Conservation (phyloP, 2,113 vertebrate genomes). For the Oreotrochilus melanogaster region DNA sequence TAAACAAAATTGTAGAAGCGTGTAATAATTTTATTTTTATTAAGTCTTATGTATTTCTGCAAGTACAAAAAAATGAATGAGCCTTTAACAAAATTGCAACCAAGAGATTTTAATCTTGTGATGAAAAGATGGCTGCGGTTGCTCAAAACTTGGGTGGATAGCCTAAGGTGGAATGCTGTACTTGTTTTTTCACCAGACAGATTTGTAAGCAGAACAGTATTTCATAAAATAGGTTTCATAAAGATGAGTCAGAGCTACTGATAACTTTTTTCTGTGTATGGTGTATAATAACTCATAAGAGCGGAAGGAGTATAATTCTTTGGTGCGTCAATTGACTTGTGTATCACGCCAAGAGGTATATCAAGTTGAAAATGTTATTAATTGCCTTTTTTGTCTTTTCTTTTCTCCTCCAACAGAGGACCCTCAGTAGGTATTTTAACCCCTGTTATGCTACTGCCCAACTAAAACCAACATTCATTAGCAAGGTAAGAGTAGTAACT, state of each 20-base stretch:
- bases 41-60: neutral
- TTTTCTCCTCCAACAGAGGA: conserved; percentile 82
- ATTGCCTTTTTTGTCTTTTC: neutral
- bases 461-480: conserved; percentile 95
- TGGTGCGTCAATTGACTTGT: neutral
- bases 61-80: no score
- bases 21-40: neutral
- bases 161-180: neutral
- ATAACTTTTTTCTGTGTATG: neutral
- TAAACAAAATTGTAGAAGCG: neutral
- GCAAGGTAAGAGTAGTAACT: conserved; percentile 87
- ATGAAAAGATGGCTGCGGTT: neutral
- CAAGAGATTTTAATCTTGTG: neutral
- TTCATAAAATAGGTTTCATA: neutral
- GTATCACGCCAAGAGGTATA: neutral
- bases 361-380: neutral
- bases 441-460: conserved; percentile 98
- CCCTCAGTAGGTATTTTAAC: conserved; percentile 95
- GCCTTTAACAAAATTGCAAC: neutral
- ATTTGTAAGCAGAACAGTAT: neutral
- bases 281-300: neutral
- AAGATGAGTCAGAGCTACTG: neutral
- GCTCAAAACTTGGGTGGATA: neutral
- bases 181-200: neutral
- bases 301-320: neutral